Base-by-base conservation (phyloP, 2,113 vertebrate genomes). In the Entomyzon cyanotis region DNA sequence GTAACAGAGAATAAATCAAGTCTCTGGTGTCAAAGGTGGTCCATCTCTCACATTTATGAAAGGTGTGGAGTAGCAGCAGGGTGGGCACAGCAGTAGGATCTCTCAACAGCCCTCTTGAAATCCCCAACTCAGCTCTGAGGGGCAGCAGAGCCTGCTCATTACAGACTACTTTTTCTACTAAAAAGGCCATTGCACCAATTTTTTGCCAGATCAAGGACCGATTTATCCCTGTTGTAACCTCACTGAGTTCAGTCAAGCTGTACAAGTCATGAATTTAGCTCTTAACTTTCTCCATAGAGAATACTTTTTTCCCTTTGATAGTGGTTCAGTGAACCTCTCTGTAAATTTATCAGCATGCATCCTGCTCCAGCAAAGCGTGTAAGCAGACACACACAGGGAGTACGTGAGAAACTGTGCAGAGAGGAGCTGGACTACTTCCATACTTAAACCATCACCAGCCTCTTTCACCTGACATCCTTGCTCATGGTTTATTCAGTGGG, bases 171-270 rank as follows among this genome's bases (percentile, higher is more conserved):
- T 55, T 46, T 89, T 41, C 22, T 28, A 68, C 24, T 31, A 17
- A 81, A 71, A 90, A 84, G 28, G 23, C 55, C 70, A 58, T 62
- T 76, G 9, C 55, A 84, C 15, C 59, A 42, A 17, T 84, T 93
- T 88, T 55, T 55, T 50, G 37, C 63, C 63, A 77, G 74, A 90
- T 55, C 71, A 85, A 77, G 27, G 42, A 25, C 90, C 93, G 75
- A 84, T 94, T 89, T 84, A 90, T 78, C 37, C 47, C 59, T 58
- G 7, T 20, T 70, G 21, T 55, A 70, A 52, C 42, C 30, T 47
- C 33, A 50, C 65, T n/a, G 71, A 37, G 27, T 63, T 84, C 73
- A 56, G 41, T 69, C 67, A 80, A 80, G 63, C 37, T 77, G 3
- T 7, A 23, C 1, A 37, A 75, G 30, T 64, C 17, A 52, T 12